Conservation (phyloP, 1,140 invertebrate species). For the Babylonia areolata region DNA sequence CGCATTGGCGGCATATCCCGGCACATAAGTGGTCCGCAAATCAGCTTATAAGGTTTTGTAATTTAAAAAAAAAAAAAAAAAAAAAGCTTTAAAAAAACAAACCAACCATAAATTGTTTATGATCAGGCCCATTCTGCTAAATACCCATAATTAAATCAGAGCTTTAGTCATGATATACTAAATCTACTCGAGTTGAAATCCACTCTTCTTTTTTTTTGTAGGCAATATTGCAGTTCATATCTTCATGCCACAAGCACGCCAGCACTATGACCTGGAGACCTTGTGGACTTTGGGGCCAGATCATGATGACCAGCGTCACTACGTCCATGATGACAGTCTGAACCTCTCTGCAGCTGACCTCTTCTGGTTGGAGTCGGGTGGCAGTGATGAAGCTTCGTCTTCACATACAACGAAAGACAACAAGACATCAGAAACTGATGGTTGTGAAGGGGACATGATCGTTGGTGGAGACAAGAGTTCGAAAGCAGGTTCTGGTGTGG, state of each 20-base stretch:
- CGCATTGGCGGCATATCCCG: too few species aligned
- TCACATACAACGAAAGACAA: neutral
- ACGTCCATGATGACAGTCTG: neutral
- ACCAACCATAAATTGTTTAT: too few species aligned
- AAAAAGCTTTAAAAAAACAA: too few species aligned
- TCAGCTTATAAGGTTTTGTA: too few species aligned
- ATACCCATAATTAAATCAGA: too few species aligned
- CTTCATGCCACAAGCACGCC: slow-evolving; percentile 83
- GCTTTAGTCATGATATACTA: too few species aligned
- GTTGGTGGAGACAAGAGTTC: neutral
- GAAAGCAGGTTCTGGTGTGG: neutral
- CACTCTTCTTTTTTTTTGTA: neutral
- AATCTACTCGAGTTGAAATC: too few species aligned
- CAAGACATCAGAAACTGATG: too few species aligned
- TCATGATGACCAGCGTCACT: slow-evolving; percentile 82
- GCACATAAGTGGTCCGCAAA: too few species aligned
- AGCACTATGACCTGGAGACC: slow-evolving; percentile 90
- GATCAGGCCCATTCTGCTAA: neutral
- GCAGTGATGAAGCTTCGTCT: neutral
- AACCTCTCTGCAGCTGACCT: slow-evolving; percentile 21
- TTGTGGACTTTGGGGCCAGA: slow-evolving; percentile 90
- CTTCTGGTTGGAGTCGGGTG: slow-evolving; percentile 16
- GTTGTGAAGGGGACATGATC: neutral
- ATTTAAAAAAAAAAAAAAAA: too few species aligned
- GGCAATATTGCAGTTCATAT: slow-evolving; percentile 80